Conservation (phyloP, 2,888 invertebrate species). For the Drosophila kokeensis region DNA sequence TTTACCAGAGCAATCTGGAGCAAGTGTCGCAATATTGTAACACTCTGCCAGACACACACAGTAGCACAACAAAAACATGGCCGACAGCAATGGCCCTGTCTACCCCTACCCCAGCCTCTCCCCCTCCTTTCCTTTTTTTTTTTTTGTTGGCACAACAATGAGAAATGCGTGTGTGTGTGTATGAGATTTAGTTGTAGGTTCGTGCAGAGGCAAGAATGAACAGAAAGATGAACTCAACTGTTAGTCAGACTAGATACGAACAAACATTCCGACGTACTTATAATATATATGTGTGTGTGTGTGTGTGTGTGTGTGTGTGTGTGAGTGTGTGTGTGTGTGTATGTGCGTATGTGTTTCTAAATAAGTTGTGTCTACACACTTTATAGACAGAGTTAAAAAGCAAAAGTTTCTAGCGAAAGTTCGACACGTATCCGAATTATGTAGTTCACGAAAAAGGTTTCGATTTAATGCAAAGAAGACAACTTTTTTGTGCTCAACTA, state of each 20-base stretch:
- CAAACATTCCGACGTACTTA: slow-evolving; percentile 1
- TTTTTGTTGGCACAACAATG: slow-evolving; percentile 52
- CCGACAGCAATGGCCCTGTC: slow-evolving; percentile 40
- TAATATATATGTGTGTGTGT: neutral
- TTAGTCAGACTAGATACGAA: slow-evolving; percentile 25
- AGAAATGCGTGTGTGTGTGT: slow-evolving; percentile 18
- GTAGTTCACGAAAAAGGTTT: slow-evolving; percentile 23
- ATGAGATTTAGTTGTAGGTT: slow-evolving; percentile 32
- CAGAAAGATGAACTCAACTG: slow-evolving; percentile 64
- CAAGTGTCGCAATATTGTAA: slow-evolving; percentile 80
- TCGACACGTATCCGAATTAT: slow-evolving; percentile 47
- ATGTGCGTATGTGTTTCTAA: slow-evolving; percentile 11
- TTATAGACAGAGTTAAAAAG: slow-evolving; percentile 51
- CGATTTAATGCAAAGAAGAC: neutral
- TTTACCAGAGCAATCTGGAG: slow-evolving; percentile 79
- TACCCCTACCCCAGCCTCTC: neutral
- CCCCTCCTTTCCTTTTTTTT: slow-evolving; percentile 2
- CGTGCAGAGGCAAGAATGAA: slow-evolving; percentile 31
- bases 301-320: neutral
- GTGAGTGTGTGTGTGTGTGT: slow-evolving; percentile 9
- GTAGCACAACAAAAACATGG: slow-evolving; percentile 53
- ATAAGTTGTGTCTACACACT: slow-evolving; percentile 49
- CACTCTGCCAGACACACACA: slow-evolving; percentile 53
- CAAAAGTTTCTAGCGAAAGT: slow-evolving; percentile 63
- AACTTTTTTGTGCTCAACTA: slow-evolving; percentile 15